Base-by-base conservation (phyloP, 2,888 invertebrate genomes). In the Cephus pygmeus region DNA sequence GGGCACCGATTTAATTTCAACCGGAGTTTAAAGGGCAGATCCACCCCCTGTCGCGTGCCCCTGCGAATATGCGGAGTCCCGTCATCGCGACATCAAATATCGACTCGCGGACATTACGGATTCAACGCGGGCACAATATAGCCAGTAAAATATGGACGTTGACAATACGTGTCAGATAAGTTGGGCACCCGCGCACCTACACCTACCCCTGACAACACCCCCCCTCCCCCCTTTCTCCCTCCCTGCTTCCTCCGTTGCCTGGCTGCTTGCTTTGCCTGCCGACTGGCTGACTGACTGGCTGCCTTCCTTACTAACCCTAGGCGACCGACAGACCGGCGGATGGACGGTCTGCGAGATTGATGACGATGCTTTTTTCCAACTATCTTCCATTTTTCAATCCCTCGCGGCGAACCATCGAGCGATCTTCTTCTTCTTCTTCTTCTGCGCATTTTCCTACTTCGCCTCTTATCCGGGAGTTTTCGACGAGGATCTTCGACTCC, bases 131-230 rank as follows among this genome's bases (percentile, higher is more conserved):
- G 81, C 79, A 79, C 80, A 83, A 84, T 83, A 83, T 83, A 81
- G 79, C 82, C 81, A 85, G 85, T 85, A 83, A 87, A 87, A 86
- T 85, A 86, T 85, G 81, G 79, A 79, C 79, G 74, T 76, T 78
- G 83, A 86, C 85, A 86, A 86, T 85, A 82, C 83, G 83, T 84
- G 82, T 85, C 83, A 83, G 83, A 80, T 83, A 82, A 82, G 81
- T 82, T 79, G 79, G 74, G 75, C 73, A 30, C 12, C 33, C 34
- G 33, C 33, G 34, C 71, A 71, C 71, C 71, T 71, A 71, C 34
- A 71, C 34, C 56, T 56, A 56, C 23, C 15, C 56, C 40, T 23
- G 9, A 23, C 40, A 40, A 40, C 40, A 9, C 40, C 9, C 23
- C 0, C 40, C 40, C 6, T 34, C 0, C 6, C 3, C 35, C 56